Evolutionary conservation across 2,113 vertebrate species (phyloP).

Genomic region (Sitta europaea): DNA sequence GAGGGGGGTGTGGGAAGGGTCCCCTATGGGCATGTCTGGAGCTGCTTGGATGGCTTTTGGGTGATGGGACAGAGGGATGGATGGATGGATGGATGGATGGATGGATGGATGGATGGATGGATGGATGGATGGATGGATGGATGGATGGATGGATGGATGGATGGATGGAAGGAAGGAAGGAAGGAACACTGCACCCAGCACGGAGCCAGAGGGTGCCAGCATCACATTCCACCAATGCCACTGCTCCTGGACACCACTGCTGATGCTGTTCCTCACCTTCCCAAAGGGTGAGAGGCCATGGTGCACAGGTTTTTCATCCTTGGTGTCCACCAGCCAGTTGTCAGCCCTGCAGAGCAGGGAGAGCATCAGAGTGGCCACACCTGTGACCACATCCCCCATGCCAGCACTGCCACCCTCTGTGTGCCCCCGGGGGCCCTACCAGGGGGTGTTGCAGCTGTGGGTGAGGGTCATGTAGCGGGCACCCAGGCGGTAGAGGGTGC

Average conservation of each 20-base stretch:
- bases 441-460: constrained; percentile 94
- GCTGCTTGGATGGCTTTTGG: background rate
- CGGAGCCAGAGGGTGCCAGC: no score
- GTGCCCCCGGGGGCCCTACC: constrained; percentile 61
- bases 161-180: background rate
- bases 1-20: accelerated
- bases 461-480: constrained; percentile 93
- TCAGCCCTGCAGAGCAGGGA: constrained; percentile 76
- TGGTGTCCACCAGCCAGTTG: constrained; percentile 88
- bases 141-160: background rate
- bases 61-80: background rate
- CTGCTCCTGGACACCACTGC: background rate
- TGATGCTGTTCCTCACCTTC: constrained; percentile 71
- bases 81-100: background rate
- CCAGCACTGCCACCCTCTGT: background rate
- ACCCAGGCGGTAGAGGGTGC: constrained; percentile 84
- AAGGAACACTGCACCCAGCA: no score
- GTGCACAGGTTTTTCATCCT: constrained; percentile 56
- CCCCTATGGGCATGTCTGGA: no score
- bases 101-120: background rate
- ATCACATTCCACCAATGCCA: background rate
- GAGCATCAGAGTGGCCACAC: background rate
- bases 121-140: background rate
- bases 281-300: constrained; percentile 84
- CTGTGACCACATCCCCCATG: accelerated